Conservation (phyloP, 1,140 invertebrate species). For the Oreohelix idahoensis region DNA sequence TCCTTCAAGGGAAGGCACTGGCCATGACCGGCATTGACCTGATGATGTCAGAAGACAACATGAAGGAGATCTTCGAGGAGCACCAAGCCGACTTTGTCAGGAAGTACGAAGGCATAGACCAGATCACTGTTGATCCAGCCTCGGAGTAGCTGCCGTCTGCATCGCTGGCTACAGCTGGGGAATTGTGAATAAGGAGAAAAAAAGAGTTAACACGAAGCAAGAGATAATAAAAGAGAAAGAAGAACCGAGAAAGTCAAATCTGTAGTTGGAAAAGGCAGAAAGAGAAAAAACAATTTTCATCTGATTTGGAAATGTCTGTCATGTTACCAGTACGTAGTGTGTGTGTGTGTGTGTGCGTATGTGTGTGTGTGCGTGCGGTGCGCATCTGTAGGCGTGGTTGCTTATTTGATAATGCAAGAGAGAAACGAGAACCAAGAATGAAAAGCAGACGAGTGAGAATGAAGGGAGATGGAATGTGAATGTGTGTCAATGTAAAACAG, state of each 20-base stretch:
- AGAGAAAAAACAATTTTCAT: neutral
- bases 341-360: too few species aligned
- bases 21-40: constrained; percentile 33
- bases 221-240: neutral
- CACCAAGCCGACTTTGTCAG: constrained; percentile 24
- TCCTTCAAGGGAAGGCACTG: constrained; percentile 29
- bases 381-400: too few species aligned
- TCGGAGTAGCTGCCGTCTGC: neutral
- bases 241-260: neutral
- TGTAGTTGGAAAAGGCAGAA: neutral
- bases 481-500: too few species aligned
- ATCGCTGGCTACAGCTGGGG: neutral
- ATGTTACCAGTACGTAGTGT: too few species aligned
- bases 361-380: too few species aligned
- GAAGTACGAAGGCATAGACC: constrained; percentile 6
- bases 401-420: too few species aligned
- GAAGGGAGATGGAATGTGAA: too few species aligned
- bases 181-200: too few species aligned
- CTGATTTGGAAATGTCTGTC: too few species aligned
- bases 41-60: constrained; percentile 19
- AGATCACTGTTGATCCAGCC: neutral
- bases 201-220: neutral
- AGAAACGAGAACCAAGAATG: too few species aligned
- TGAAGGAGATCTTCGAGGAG: constrained; percentile 32
- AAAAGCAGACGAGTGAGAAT: too few species aligned